phyloP scores from a whole-genome alignment of 2,888 invertebrate genomes.

The Nephrotoma appendiculata region DNA sequence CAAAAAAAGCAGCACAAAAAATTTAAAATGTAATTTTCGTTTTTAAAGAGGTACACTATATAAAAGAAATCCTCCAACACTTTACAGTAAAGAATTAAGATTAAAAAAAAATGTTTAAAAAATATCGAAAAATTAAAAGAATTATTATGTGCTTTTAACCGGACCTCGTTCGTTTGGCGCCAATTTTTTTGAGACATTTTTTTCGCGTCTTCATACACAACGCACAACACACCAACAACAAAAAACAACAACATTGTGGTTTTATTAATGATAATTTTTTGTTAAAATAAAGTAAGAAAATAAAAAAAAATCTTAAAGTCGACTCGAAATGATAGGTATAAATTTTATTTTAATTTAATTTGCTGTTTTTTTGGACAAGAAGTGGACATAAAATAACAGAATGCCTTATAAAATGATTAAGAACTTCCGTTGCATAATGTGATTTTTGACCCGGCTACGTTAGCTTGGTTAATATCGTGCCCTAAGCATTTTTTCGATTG shows the following conservation, averaged over 20 bases:
- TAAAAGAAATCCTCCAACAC: not conserved
- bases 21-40: not conserved
- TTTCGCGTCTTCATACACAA: not conserved
- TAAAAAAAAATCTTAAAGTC: not conserved
- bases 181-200: not conserved
- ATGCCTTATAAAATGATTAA: not conserved
- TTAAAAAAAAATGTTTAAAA: not conserved
- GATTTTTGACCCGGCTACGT: not conserved
- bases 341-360: not conserved
- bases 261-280: not conserved
- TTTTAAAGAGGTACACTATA: not conserved
- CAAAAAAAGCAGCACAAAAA: not conserved
- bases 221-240: not conserved
- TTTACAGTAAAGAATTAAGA: not conserved
- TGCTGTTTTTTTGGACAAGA: not conserved
- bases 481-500: too few species aligned
- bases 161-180: not conserved
- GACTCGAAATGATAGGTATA: not conserved
- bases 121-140: not conserved
- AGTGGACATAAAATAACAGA: not conserved
- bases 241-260: not conserved
- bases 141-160: not conserved
- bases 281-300: not conserved
- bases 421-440: not conserved
- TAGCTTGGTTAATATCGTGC: too few species aligned